Percentiles rank a stretch among this genome's conserved stretches.
Conservation (phyloP, 2,113 vertebrate species). For the Micromys minutus region DNA sequence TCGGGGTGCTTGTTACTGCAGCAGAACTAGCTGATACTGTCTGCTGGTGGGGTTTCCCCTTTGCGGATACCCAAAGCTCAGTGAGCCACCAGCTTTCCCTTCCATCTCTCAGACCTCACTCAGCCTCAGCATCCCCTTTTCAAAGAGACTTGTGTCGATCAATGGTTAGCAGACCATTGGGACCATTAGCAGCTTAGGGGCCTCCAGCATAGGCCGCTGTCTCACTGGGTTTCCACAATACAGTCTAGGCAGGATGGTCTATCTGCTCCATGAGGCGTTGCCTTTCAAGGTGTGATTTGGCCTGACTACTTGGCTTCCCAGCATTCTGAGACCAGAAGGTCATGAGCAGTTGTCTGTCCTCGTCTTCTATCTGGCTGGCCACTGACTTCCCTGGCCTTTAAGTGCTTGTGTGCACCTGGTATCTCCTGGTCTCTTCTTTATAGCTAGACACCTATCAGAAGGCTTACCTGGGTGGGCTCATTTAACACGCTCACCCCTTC, state of each 20-base stretch:
- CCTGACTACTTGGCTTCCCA: background rate
- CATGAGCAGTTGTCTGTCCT: background rate
- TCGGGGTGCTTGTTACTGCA: background rate
- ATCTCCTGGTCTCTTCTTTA: background rate
- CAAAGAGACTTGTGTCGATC: background rate
- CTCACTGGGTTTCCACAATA: background rate
- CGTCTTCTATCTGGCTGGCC: background rate
- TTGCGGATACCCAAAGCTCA: background rate
- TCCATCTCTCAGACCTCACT: background rate
- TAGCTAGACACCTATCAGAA: background rate
- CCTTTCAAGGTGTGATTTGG: background rate
- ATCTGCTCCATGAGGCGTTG: background rate
- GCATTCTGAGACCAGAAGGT: background rate
- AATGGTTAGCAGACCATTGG: no score
- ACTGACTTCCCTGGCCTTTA: background rate
- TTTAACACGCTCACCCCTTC: no score
- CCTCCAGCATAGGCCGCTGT: background rate
- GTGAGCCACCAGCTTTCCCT: background rate
- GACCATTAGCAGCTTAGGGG: no score
- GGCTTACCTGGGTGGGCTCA: rapidly evolving
- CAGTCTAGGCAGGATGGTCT: background rate
- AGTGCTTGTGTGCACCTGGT: rapidly evolving
- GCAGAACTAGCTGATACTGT: background rate
- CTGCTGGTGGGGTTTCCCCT: background rate
- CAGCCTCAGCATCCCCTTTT: background rate